Evolutionary conservation across 2,797 vertebrate genomes (phyloP), one percentile per base, ranked within the genome.

Genomic region (Chaenodraco wilsoni): DNA sequence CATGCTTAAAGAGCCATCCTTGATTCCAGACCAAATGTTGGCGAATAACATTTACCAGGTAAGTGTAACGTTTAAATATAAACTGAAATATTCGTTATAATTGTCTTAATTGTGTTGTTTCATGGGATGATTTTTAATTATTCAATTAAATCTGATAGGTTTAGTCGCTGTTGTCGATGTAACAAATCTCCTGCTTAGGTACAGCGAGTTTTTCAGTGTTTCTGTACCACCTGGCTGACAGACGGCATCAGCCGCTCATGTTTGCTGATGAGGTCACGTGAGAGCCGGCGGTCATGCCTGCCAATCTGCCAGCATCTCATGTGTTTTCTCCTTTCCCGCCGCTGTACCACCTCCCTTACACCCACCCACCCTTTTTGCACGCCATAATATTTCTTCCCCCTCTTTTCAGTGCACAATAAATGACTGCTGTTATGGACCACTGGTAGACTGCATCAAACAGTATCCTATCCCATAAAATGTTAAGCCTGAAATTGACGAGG

Each of bases 371-470:
- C 64, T 84, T 72, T 84, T 74, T 45, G 12, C 74, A 65, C 27
- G 54, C 75, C 81, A 89, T 93, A 91, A 94, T 94, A 92, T 93
- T 90, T 94, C 88, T 94, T 89, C 68, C 72, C 81, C 73, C 82
- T 89, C 88, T 94, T 93, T 95, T 90, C 96, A 99, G 98, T 99
- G 98, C 93, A 96, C 96, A 89, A 95, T 99, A 95, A 99, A 99
- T 84, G 98, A 99, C 96, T 99, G 96, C 93, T 99, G 98, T 96
- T 99, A 99, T 95, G 98, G 98, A 95, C 98, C 98, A 81, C 95
- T 99, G 96, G 98, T 99, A 93, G 98, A 99, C 96, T 98, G 97
- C 96, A 99, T 99, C 97, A 99, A 99, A 96, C 98, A 99, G 98
- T 99, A 99, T 99, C 98, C 97, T 99, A 96, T 94, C 92, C 92